These are phyloP conservation scores for Montipora capricornis DNA, from an alignment of 64 coral and sea anemone genomes.

Conservation along the genomic window DNA sequence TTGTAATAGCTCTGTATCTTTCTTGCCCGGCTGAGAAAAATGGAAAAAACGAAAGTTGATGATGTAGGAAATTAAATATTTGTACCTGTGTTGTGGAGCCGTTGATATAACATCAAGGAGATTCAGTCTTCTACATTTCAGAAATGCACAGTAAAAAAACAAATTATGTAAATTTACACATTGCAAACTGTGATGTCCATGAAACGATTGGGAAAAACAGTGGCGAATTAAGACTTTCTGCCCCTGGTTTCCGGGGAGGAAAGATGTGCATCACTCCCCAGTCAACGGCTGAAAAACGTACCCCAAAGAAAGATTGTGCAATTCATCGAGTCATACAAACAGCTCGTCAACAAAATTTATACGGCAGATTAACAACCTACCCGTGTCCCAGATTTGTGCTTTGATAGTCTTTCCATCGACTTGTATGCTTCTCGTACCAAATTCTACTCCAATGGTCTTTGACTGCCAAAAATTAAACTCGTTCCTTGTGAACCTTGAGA, in stretches of 20 bases:
- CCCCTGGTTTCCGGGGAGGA: constrained; percentile 17
- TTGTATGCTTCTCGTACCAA: constrained; percentile 94
- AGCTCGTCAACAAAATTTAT: constrained; percentile 56
- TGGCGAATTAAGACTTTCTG: constrained; percentile 4
- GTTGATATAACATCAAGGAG: no score
- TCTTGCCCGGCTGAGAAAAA: no score
- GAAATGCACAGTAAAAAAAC: no score
- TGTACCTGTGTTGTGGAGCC: no score
- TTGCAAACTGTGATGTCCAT: no score
- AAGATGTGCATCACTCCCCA: neutral
- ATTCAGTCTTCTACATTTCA: no score
- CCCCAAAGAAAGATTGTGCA: constrained; percentile 65
- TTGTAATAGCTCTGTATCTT: no score
- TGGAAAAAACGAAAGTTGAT: no score
- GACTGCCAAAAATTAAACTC: constrained; percentile 98
- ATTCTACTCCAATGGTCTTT: constrained; percentile 96
- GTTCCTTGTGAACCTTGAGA: constrained; percentile 95
- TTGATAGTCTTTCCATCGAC: constrained; percentile 99
- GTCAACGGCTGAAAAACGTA: neutral
- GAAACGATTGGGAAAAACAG: no score
- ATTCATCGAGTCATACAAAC: constrained; percentile 3
- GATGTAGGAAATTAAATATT: no score
- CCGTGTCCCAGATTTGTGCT: constrained; percentile 99
- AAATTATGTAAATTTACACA: no score
- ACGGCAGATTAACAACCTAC: constrained; percentile 25